Conservation (phyloP, 37 sponge, comb jelly and placozoan genomes). For the Lycopodina hypogea region DNA sequence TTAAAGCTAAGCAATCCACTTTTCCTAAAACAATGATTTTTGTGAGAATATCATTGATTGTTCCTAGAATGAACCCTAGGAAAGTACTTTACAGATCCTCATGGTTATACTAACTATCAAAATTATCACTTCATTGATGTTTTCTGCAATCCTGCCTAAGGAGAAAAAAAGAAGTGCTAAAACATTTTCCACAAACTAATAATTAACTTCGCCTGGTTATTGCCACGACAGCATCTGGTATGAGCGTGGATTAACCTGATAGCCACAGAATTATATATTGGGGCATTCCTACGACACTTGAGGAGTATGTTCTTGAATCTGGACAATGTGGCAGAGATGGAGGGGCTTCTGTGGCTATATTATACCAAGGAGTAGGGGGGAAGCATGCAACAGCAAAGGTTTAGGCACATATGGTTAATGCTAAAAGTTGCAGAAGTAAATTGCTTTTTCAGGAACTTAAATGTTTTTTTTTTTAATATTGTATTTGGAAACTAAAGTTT, state of each 20-base stretch:
- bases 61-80: conserved; percentile 19
- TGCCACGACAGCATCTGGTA: conserved; percentile 54
- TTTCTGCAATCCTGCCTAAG: conserved; percentile 11
- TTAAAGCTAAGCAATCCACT: not conserved
- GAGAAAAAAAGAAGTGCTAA: conserved; percentile 34
- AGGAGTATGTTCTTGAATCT: conserved; percentile 53
- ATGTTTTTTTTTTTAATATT: too few relatives aligned
- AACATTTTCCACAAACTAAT: conserved; percentile 4
- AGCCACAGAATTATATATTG: conserved; percentile 32
- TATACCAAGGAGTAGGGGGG: conserved; percentile 13
- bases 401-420: not conserved
- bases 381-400: not conserved
- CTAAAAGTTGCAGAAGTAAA: not conserved
- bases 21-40: conserved; percentile 46
- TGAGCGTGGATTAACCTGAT: conserved; percentile 55
- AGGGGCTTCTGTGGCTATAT: conserved; percentile 16
- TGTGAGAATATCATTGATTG: too few relatives aligned
- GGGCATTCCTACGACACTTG: conserved; percentile 31
- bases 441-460: conserved; percentile 24
- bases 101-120: conserved; percentile 18
- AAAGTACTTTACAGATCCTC: conserved; percentile 44
- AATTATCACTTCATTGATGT: conserved; percentile 36
- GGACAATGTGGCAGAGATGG: conserved; percentile 57
- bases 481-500: not conserved
- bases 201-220: conserved; percentile 28